These are phyloP conservation scores for Trichonephila inaurata DNA, from an alignment of 1,140 invertebrate species.

Conservation along the genomic window DNA sequence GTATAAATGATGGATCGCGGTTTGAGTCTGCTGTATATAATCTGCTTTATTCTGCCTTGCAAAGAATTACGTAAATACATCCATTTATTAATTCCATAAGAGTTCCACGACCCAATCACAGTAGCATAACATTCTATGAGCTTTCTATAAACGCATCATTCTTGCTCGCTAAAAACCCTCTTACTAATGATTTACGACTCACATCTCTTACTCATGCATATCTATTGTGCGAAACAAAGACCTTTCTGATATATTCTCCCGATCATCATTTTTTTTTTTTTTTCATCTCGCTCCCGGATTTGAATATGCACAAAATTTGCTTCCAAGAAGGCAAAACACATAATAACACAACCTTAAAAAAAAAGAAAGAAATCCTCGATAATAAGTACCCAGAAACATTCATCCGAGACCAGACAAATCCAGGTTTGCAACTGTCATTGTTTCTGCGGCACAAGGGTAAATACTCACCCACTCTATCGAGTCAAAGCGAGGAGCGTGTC, in stretches of 20 bases:
- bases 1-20: no score
- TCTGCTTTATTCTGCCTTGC: no score
- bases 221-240: not conserved
- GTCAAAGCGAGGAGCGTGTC: not conserved
- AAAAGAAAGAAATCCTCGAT: not conserved
- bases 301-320: slow-evolving; percentile 17
- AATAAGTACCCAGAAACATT: slow-evolving; percentile 4
- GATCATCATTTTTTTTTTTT: not conserved
- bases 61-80: no score
- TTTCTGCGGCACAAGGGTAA: not conserved
- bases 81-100: no score
- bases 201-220: not conserved
- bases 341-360: not conserved
- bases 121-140: not conserved
- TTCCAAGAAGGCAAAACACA: slow-evolving; percentile 12
- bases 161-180: not conserved
- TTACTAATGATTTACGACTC: not conserved
- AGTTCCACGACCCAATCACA: slow-evolving; percentile 6
- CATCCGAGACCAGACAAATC: not conserved
- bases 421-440: not conserved
- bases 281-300: not conserved
- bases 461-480: not conserved
- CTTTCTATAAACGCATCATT: not conserved
- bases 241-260: no score
- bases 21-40: no score